These are phyloP conservation scores for Protosalanx chinensis DNA, from an alignment of 2,797 vertebrate species.

Conservation along the genomic window DNA sequence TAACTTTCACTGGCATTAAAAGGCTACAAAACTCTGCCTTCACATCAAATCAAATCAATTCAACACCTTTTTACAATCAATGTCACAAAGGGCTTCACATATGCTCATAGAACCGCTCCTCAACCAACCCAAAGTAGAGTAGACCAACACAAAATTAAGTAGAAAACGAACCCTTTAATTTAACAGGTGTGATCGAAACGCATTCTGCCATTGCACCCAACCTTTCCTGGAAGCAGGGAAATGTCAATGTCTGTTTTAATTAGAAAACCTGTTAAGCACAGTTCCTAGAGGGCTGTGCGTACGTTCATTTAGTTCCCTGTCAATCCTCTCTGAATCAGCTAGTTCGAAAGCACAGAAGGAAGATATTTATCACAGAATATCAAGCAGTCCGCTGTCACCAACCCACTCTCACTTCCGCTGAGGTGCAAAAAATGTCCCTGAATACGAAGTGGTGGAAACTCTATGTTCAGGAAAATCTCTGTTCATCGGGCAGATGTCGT, in stretches of 20 bases:
- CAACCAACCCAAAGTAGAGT: too few relatives aligned
- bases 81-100: too few relatives aligned
- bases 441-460: slow-evolving; percentile 53
- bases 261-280: slow-evolving; percentile 52
- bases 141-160: too few relatives aligned
- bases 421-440: slow-evolving; percentile 36
- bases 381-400: slow-evolving; percentile 47
- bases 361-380: slow-evolving; percentile 60
- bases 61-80: too few relatives aligned
- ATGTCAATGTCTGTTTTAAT: slow-evolving; percentile 68
- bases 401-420: slow-evolving; percentile 4
- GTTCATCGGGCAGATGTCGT: neutral
- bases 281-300: slow-evolving; percentile 60
- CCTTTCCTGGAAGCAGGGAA: slow-evolving; percentile 27
- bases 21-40: too few relatives aligned
- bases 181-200: slow-evolving; percentile 36
- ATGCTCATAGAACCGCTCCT: too few relatives aligned
- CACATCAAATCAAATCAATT: too few relatives aligned
- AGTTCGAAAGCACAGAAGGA: slow-evolving; percentile 61
- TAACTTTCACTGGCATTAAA: too few relatives aligned
- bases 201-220: slow-evolving; percentile 20
- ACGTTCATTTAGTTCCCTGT: slow-evolving; percentile 66
- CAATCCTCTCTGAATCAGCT: slow-evolving; percentile 64
- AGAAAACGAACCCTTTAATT: neutral
- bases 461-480: slow-evolving; percentile 15